Conservation (phyloP, 1,140 invertebrate genomes). For the Matsumurasca onukii region DNA sequence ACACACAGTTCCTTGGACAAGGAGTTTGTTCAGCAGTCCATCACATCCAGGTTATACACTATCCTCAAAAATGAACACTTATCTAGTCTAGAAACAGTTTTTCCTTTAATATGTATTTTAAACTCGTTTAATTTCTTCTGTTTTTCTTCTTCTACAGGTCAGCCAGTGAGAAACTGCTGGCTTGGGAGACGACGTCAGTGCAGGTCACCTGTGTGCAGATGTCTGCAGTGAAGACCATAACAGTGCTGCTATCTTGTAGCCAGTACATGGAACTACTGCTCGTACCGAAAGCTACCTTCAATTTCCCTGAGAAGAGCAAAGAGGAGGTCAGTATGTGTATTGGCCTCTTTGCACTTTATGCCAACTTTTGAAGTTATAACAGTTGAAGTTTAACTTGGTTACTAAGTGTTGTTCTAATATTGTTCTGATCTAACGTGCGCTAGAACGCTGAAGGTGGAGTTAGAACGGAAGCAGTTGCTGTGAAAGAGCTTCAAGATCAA, state of each 20-base stretch:
- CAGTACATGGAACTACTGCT: constrained; percentile 58
- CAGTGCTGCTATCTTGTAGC: constrained; percentile 52
- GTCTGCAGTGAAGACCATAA: constrained; percentile 58
- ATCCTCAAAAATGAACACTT: too few species aligned
- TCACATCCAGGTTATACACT: constrained; percentile 28
- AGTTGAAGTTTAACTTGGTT: neutral
- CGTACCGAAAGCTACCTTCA: constrained; percentile 45
- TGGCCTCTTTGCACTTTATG: too few species aligned
- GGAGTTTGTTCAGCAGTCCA: constrained; percentile 12
- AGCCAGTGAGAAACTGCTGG: constrained; percentile 47
- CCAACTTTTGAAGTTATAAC: neutral
- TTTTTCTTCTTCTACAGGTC: constrained; percentile 27
- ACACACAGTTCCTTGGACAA: neutral
- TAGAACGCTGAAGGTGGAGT: too few species aligned
- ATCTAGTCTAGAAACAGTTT: too few species aligned
- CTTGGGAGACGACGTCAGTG: constrained; percentile 50
- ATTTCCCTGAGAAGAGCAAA: constrained; percentile 26
- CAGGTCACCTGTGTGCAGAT: constrained; percentile 56
- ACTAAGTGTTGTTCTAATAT: too few species aligned
- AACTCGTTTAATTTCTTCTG: too few species aligned
- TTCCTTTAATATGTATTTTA: too few species aligned
- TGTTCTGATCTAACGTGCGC: too few species aligned
- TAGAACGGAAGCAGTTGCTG: neutral
- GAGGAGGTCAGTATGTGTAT: constrained; percentile 32
- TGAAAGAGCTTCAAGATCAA: neutral